A percentile compares a stretch with the other conserved stretches of the same genome.
phyloP scores from a whole-genome alignment of 2,797 vertebrate species.

The Synanceia verrucosa region DNA sequence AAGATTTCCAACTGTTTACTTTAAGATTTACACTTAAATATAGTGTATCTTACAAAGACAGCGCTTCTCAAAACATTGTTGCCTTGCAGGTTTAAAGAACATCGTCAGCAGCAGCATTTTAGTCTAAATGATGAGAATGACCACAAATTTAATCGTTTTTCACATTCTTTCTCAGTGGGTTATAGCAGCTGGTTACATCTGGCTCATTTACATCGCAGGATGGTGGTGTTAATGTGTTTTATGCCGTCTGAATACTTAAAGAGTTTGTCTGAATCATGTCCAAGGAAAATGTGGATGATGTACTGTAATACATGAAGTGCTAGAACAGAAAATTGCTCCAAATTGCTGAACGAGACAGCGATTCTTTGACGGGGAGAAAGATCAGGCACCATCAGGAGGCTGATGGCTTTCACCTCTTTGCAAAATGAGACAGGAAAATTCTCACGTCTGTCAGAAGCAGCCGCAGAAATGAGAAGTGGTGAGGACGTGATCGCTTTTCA shows the following conservation, averaged over 20 bases:
- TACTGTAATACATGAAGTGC: not conserved
- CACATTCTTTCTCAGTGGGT: not conserved
- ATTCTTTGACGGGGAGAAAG: not conserved
- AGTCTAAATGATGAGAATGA: not conserved
- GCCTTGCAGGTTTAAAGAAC: not conserved
- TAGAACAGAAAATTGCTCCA: not conserved
- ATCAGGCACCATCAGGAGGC: not conserved
- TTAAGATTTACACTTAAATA: slow-evolving; percentile 9
- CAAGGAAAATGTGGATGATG: not conserved
- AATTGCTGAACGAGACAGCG: not conserved
- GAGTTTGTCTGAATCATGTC: not conserved
- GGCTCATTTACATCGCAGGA: not conserved
- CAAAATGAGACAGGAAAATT: slow-evolving; percentile 11
- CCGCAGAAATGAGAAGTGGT: not conserved
- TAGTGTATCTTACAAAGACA: not conserved
- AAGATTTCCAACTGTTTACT: slow-evolving; percentile 16
- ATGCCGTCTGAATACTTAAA: not conserved
- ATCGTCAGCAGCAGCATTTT: not conserved
- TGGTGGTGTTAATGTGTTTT: not conserved
- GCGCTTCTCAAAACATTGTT: not conserved
- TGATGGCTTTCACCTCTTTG: not conserved
- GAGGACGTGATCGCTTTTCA: not conserved
- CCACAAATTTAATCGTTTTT: not conserved
- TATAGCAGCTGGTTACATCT: not conserved
- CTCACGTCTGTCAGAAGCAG: not conserved